Evolutionary conservation across 2,113 vertebrate genomes (phyloP).

Genomic region (Blennius ocellaris): DNA sequence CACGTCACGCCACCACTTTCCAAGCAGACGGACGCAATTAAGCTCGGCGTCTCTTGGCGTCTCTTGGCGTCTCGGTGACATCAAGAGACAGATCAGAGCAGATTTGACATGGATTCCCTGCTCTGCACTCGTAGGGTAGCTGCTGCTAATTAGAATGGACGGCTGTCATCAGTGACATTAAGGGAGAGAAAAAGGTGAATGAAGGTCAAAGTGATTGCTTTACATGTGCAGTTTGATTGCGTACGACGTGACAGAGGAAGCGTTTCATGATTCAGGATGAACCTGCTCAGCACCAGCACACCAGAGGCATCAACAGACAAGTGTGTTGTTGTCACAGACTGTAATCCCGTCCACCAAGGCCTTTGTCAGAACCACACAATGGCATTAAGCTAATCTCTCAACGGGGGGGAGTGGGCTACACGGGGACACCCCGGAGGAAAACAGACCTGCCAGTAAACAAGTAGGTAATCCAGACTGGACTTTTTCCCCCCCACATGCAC

Average conservation of each 20-base stretch:
- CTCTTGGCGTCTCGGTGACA: no score
- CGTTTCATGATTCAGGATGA: neutral
- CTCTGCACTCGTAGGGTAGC: no score
- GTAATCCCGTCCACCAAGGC: conserved; percentile 10
- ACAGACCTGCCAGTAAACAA: conserved; percentile 38
- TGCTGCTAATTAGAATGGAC: no score
- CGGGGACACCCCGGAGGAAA: conserved; percentile 19
- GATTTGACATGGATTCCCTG: no score
- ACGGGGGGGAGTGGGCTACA: conserved; percentile 52
- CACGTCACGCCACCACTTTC: conserved; percentile 32
- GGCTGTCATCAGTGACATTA: no score
- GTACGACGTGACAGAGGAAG: neutral
- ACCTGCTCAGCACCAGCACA: conserved; percentile 7
- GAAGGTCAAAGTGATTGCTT: neutral
- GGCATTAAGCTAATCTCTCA: conserved; percentile 64
- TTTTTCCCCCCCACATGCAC: conserved; percentile 13
- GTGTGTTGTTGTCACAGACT: conserved; percentile 19
- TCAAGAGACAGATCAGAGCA: no score
- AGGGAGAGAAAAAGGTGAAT: no score
- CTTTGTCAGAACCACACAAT: conserved; percentile 49
- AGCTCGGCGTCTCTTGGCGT: no score
- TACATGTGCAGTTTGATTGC: neutral
- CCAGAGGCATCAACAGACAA: conserved; percentile 9
- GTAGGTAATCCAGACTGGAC: conserved; percentile 32
- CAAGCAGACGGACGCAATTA: no score